phyloP scores from a whole-genome alignment of 2,113 vertebrate genomes.

The Accipiter cooperii region DNA sequence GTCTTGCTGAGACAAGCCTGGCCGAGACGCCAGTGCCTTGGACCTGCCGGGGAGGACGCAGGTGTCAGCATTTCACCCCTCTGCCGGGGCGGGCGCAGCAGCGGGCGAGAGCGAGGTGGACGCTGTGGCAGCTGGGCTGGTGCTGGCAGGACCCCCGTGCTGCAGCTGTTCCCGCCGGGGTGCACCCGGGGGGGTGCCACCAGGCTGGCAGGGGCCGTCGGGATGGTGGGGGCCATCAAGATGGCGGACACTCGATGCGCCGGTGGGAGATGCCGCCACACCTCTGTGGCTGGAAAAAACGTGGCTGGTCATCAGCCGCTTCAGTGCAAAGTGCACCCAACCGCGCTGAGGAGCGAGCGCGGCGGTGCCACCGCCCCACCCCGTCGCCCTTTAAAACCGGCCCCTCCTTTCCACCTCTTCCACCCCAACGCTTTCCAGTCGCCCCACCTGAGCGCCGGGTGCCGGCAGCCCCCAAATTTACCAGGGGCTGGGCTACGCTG shows the following conservation, averaged over 20 bases:
- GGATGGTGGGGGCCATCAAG: accelerated
- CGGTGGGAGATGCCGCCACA: neutral
- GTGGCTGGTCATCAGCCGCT: neutral
- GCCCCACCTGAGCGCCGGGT: neutral
- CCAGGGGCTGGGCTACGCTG: no score
- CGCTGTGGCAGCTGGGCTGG: neutral
- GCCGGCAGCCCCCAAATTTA: neutral
- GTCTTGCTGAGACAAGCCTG: neutral
- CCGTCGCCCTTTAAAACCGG: neutral
- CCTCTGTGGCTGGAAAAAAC: neutral
- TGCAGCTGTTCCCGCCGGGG: neutral
- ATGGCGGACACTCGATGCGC: accelerated
- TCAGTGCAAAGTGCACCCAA: neutral
- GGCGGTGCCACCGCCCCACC: neutral
- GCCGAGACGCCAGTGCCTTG: accelerated
- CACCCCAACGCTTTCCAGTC: neutral
- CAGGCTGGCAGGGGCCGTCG: neutral
- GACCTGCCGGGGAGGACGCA: accelerated
- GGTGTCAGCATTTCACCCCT: neutral
- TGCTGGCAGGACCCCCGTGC: neutral
- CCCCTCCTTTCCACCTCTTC: neutral
- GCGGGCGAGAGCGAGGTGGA: accelerated
- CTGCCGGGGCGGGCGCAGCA: accelerated
- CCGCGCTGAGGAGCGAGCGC: accelerated
- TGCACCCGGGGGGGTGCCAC: neutral